A percentile compares a stretch with the other conserved stretches of the same genome.
phyloP scores from a whole-genome alignment of 2,888 invertebrate genomes.

The Eristalis arbustorum region DNA sequence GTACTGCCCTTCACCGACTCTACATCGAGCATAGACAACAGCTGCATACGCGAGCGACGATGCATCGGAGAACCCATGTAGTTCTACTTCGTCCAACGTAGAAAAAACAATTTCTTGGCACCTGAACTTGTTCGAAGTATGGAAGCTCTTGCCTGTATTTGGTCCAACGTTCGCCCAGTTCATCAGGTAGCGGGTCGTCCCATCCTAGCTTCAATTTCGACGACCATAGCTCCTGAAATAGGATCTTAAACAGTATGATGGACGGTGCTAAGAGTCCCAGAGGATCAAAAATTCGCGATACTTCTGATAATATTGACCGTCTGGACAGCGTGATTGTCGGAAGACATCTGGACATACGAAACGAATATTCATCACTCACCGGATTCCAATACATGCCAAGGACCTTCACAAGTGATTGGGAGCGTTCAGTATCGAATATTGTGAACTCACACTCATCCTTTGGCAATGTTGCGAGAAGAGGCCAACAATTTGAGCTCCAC shows the following conservation, averaged over 20 bases:
- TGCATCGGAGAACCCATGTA: conserved; percentile 19
- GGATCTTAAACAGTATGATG: conserved; percentile 48
- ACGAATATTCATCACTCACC: conserved; percentile 6
- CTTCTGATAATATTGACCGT: not conserved
- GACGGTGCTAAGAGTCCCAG: conserved; percentile 57
- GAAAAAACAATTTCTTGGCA: not conserved
- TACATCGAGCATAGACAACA: conserved; percentile 1
- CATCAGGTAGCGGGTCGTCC: conserved; percentile 50
- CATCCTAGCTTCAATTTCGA: conserved; percentile 24
- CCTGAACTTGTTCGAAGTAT: not conserved
- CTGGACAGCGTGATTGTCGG: too few relatives aligned
- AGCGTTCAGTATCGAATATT: conserved; percentile 1
- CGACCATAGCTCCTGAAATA: conserved; percentile 60
- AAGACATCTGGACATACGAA: not conserved
- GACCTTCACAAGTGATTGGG: not conserved
- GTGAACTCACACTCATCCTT: not conserved
- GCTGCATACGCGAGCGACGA: conserved; percentile 19
- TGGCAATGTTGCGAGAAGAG: not conserved
- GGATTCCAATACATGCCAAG: conserved; percentile 54
- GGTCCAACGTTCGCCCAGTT: conserved; percentile 4
- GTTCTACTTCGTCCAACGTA: conserved; percentile 5
- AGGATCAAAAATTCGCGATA: conserved; percentile 17
- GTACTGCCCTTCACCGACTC: not conserved
- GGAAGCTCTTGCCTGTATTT: conserved; percentile 5
- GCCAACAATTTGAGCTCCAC: conserved; percentile 15